Conservation (phyloP, 2,797 vertebrate species). For the Nannoperca australis region DNA sequence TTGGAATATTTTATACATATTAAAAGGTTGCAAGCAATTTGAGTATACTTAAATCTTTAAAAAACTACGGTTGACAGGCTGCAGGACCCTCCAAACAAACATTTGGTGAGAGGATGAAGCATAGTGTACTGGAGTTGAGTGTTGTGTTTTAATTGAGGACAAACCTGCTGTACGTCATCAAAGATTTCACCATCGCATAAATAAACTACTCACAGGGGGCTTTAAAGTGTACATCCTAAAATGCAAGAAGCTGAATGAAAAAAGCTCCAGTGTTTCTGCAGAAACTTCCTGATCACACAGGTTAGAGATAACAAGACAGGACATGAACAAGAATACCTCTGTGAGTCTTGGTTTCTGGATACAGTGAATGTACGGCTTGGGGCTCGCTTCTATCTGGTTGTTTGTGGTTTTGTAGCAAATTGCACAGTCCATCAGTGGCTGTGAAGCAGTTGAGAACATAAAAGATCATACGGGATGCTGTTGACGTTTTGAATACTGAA, state of each 20-base stretch:
- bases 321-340: conserved; percentile 40
- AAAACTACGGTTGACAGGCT: too few relatives aligned
- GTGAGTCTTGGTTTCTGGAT: conserved; percentile 79
- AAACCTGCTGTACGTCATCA: too few relatives aligned
- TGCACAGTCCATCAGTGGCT: conserved; percentile 82
- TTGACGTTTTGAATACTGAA: background rate
- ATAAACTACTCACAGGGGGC: background rate
- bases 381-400: conserved; percentile 42
- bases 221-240: background rate
- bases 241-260: background rate
- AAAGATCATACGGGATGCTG: background rate
- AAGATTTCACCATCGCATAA: background rate
- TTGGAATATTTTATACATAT: too few relatives aligned
- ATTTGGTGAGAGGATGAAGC: too few relatives aligned
- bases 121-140: too few relatives aligned
- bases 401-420: conserved; percentile 76
- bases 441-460: background rate
- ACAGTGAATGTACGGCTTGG: conserved; percentile 80
- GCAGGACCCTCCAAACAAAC: too few relatives aligned
- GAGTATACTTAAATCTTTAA: too few relatives aligned
- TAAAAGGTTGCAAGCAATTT: too few relatives aligned
- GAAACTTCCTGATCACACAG: background rate
- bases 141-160: too few relatives aligned
- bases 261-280: background rate
- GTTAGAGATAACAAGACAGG: background rate